Conservation (phyloP, 2,797 vertebrate genomes). For the Eidolon dupreanum region DNA sequence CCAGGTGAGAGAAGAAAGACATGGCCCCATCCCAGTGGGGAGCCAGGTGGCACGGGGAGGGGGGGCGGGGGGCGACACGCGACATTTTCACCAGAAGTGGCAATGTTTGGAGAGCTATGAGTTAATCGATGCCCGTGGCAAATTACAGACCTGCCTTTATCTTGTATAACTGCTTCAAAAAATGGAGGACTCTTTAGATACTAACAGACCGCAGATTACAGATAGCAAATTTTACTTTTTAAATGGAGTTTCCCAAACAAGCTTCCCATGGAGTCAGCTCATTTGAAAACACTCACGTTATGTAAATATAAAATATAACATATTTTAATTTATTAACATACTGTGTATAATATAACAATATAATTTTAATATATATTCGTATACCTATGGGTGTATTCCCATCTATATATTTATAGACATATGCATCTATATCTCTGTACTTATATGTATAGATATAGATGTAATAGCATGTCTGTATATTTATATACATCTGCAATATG, state of each 20-base stretch:
- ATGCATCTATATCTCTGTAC: neutral
- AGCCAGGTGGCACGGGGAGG: too few species aligned
- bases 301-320: neutral
- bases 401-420: too few species aligned
- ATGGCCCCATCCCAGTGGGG: fast-evolving
- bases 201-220: neutral
- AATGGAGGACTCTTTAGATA: neutral
- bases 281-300: neutral
- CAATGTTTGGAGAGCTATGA: neutral
- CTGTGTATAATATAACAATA: neutral
- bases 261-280: neutral
- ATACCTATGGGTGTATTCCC: neutral
- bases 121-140: fast-evolving
- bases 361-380: neutral
- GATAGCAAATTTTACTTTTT: neutral
- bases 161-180: neutral
- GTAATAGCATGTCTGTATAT: neutral
- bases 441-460: too few species aligned
- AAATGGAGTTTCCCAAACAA: neutral
- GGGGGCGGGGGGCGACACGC: neutral
- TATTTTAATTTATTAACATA: neutral
- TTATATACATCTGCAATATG: neutral
- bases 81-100: neutral
- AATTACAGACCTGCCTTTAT: neutral
- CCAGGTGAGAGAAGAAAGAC: neutral